Base-by-base conservation (phyloP, 2,888 invertebrate genomes). In the Aspidapion aeneum region DNA sequence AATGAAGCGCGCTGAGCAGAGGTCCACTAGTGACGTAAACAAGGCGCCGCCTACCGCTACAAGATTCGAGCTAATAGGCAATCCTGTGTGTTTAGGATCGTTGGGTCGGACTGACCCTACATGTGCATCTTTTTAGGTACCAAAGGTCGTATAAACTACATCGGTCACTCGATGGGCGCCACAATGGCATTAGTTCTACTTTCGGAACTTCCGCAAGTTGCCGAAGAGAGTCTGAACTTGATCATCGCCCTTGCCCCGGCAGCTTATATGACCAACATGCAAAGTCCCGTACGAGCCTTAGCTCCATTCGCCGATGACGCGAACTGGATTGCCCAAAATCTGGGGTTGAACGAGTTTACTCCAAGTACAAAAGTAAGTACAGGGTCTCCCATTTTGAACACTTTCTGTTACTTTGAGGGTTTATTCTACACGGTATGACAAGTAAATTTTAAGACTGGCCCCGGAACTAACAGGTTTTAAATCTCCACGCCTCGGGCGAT, bases 101-200 rank as follows among this genome's bases (percentile, higher is more conserved):
- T n/a, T n/a, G n/a, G n/a, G n/a, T n/a, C n/a, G n/a, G n/a, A n/a
- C n/a, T n/a, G n/a, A n/a, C 35, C 35, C 35, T 35, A 12, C 12
- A 35, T 7, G 5, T 35, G 35, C 12, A 35, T 35, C 12, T n/a
- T 35, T 35, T 35, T 35, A 35, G 35, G 35, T 35, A 35, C 5
- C 12, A 35, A 35, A 12, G 79, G 78, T 1, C 80, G 84, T 51
- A 74, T 90, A 48, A 85, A 87, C 70, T 97, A 95, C 76, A 82
- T 95, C 52, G 97, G 96, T 0, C 95, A 96, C 79, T 96, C 94
- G 0, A 95, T 96, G 89, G 96, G 96, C 0, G 91, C 92, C 0
- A 90, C 93, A 0, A 84, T 87, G 73, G 86, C 90, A 69, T 90
- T 88, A 74, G 88, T 88, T 1, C 82, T 91, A 75, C 83, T 91